These are phyloP conservation scores for Gambusia affinis DNA, from an alignment of 2,113 vertebrate genomes.

Conservation along the genomic window DNA sequence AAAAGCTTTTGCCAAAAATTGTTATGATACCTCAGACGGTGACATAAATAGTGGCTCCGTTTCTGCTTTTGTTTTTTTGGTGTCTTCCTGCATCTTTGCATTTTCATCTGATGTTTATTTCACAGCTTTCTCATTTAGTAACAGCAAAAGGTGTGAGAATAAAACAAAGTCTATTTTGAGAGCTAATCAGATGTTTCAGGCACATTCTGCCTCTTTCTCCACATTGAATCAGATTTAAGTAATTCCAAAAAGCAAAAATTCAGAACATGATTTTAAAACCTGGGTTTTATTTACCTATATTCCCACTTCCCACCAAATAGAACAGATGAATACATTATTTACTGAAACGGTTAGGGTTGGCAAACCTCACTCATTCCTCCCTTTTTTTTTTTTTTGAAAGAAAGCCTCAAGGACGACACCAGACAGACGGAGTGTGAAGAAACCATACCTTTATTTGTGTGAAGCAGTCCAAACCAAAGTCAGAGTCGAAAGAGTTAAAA, in stretches of 20 bases:
- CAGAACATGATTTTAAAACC: not conserved
- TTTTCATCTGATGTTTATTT: no score
- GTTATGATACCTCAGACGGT: not conserved
- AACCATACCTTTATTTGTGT: conserved; percentile 73
- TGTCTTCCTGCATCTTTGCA: not conserved
- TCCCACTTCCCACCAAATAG: no score
- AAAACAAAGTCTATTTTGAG: not conserved
- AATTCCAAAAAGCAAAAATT: not conserved
- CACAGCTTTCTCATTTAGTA: not conserved
- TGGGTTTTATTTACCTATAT: no score
- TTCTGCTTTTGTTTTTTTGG: not conserved
- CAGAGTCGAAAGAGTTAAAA: conserved; percentile 55
- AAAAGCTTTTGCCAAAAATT: not conserved
- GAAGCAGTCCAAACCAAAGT: conserved; percentile 42
- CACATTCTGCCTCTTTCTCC: not conserved
- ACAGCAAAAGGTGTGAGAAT: not conserved
- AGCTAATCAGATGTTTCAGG: not conserved
- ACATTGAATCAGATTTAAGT: not conserved
- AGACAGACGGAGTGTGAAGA: conserved; percentile 63
- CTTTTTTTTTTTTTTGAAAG: no score
- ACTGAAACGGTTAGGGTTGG: not conserved
- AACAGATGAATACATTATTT: not conserved
- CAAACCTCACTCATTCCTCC: not conserved
- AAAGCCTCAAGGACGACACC: conserved; percentile 27
- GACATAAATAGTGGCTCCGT: not conserved